Evolutionary conservation across 1,140 invertebrate species (phyloP).

Genomic region (Scylla paramamosain): DNA sequence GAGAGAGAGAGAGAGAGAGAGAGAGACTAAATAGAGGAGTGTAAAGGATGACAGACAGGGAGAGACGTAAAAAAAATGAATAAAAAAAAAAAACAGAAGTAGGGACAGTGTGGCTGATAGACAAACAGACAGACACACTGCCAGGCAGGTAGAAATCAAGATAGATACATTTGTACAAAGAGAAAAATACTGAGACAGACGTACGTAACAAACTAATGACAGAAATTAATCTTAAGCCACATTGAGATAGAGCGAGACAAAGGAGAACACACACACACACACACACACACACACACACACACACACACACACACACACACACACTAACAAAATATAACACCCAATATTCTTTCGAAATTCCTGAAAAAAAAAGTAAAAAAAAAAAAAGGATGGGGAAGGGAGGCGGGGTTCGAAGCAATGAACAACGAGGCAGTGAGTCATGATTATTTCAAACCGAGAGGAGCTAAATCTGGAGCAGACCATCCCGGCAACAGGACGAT

Average conservation of each 20-base stretch:
- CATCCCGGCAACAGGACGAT: background rate
- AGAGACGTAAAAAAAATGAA: background rate
- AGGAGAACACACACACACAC: background rate
- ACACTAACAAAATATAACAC: background rate
- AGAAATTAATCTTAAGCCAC: no score
- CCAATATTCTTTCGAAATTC: no score
- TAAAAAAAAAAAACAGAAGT: no score
- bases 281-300: background rate
- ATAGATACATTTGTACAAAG: background rate
- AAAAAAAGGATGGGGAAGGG: no score
- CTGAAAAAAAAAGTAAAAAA: no score
- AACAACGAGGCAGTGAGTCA: background rate
- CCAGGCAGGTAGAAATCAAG: background rate
- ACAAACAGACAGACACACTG: background rate
- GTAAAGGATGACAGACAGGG: background rate
- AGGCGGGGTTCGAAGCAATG: background rate
- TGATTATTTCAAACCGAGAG: background rate
- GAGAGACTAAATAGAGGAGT: no score
- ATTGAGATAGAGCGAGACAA: background rate
- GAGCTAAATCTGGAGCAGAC: background rate
- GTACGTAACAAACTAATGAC: no score
- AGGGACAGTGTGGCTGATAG: no score
- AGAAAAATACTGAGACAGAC: background rate
- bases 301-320: background rate
- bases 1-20: no score